Evolutionary conservation across 92 coral and sea anemone genomes (phyloP).

Genomic region (Ricordea florida): DNA sequence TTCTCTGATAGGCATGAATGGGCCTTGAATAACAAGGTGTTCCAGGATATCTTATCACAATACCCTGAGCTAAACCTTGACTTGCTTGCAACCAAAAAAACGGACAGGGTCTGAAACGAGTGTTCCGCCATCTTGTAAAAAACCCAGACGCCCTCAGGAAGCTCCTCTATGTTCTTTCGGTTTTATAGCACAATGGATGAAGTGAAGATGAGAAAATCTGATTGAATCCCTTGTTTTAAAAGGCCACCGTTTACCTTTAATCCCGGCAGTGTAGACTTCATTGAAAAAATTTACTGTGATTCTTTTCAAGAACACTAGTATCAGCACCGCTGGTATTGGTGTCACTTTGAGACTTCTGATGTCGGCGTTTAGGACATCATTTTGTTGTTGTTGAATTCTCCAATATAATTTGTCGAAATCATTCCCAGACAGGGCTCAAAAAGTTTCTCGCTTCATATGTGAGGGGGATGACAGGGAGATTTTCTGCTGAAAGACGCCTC

Average conservation of each 20-base stretch:
- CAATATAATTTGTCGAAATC: neutral
- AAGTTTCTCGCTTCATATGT: neutral
- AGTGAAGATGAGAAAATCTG: neutral
- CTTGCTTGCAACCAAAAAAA: constrained; percentile 24
- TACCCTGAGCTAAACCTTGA: constrained; percentile 46
- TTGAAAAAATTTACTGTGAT: neutral
- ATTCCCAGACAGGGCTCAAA: constrained; percentile 2
- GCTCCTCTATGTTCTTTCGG: neutral
- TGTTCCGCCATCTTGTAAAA: constrained; percentile 1
- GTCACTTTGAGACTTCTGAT: neutral
- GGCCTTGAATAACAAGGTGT: constrained; percentile 16
- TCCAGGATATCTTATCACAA: constrained; percentile 5
- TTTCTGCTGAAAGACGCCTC: neutral
- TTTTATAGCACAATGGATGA: neutral
- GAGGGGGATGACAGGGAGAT: neutral
- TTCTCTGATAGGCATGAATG: constrained; percentile 45
- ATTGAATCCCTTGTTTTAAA: too few relatives aligned
- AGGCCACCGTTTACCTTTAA: neutral
- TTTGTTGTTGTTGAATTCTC: neutral
- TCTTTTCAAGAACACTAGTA: neutral
- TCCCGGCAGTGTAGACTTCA: neutral
- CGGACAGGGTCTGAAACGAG: neutral
- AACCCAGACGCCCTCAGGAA: neutral
- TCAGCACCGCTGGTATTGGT: neutral
- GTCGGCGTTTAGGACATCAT: neutral